Conservation (phyloP, 2,113 vertebrate genomes). For the Hydrolagus affinis region DNA sequence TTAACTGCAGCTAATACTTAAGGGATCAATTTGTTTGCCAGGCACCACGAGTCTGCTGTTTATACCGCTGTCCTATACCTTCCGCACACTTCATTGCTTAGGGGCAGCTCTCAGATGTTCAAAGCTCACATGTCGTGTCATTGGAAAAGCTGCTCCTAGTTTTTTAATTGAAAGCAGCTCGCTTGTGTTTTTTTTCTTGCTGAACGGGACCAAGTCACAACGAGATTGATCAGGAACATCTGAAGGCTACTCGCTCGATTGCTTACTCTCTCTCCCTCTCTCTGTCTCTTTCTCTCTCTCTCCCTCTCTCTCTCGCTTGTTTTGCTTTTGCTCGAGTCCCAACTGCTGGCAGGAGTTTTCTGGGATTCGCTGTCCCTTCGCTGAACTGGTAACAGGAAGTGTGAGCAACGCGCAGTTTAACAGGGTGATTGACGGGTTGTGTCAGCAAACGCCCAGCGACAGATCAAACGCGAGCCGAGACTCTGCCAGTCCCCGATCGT, state of each 20-base stretch:
- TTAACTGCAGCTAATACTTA: not conserved
- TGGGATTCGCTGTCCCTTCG: not conserved
- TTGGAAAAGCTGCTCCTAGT: not conserved
- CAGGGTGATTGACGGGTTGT: not conserved
- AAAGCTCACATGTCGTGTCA: not conserved
- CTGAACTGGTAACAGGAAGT: not conserved
- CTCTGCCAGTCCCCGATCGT: too few species aligned
- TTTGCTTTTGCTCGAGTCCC: too few species aligned
- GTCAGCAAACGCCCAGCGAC: not conserved
- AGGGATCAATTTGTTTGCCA: not conserved
- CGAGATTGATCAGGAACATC: not conserved
- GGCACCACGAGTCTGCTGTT: not conserved
- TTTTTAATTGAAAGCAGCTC: conserved; percentile 12
- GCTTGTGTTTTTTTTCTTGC: too few species aligned
- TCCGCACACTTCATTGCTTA: not conserved
- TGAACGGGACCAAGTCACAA: not conserved
- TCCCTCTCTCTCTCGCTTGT: too few species aligned
- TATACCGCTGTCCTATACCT: not conserved
- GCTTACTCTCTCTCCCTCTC: too few species aligned
- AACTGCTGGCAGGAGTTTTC: not conserved
- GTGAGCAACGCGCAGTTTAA: not conserved
- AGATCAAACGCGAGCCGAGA: not conserved
- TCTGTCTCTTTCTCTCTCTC: too few species aligned
- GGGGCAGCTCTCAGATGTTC: not conserved
- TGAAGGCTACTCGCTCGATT: not conserved